These are phyloP conservation scores for Paedocypris sp. DNA, from an alignment of 2,113 vertebrate genomes.

Conservation along the genomic window DNA sequence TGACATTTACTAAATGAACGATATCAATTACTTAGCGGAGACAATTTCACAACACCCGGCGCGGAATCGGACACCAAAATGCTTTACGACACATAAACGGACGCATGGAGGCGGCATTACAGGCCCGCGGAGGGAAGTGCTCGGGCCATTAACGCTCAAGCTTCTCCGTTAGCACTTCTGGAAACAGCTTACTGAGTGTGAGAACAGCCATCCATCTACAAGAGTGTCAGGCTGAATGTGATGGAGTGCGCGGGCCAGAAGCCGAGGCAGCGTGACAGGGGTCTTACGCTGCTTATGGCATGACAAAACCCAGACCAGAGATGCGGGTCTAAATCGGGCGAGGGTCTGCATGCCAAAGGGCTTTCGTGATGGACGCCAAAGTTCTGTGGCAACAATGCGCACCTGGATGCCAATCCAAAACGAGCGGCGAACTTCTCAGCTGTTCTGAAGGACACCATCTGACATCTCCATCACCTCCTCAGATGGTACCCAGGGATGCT, in stretches of 20 bases:
- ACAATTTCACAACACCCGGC: too few relatives aligned
- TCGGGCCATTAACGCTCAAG: background rate
- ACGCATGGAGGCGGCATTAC: background rate
- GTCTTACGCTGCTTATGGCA: conserved; percentile 23
- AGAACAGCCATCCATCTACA: conserved; percentile 1
- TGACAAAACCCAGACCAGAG: conserved; percentile 30
- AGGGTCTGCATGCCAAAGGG: conserved; percentile 30
- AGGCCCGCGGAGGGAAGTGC: background rate
- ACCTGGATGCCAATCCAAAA: background rate
- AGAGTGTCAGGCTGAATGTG: conserved; percentile 3
- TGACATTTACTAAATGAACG: too few relatives aligned
- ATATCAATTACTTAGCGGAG: too few relatives aligned
- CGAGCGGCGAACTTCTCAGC: background rate
- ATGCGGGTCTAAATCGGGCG: conserved; percentile 35
- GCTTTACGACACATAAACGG: background rate
- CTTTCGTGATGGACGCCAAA: conserved; percentile 15
- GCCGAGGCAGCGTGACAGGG: background rate
- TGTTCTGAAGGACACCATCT: background rate
- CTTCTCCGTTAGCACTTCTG: background rate
- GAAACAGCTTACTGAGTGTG: conserved; percentile 2
- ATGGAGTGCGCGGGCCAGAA: conserved; percentile 7
- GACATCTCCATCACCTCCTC: conserved; percentile 21
- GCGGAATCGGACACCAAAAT: background rate
- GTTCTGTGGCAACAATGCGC: conserved; percentile 13
- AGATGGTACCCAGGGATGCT: conserved; percentile 8